Evolutionary conservation across 2,888 invertebrate species (phyloP), one percentile per base, ranked within the genome.

Genomic region (Mechanitis mazaeus): DNA sequence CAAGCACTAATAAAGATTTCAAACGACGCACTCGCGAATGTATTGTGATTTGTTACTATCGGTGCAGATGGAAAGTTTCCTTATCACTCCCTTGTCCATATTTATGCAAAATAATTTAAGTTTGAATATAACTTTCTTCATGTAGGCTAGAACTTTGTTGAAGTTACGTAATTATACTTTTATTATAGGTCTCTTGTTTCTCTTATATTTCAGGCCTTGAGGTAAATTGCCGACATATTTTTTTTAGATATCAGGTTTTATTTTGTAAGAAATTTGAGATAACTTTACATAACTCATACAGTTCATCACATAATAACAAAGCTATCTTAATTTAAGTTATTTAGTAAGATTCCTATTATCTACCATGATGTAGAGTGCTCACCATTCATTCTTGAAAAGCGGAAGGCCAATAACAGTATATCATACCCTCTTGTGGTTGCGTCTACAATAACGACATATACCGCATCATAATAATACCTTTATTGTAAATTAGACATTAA

Each of bases 391-490:
- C 64, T 65, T 61, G 69, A 70, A 68, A 67, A 68, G 64, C 64
- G 66, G 68, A 70, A 66, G 68, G 68, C 69, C 69, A 69, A 70
- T 72, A 72, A 72, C 71, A 72, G 60, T 72, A 72, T 69, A 72
- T 72, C 72, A 70, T 68, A 69, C 68, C 69, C 68, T 63, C 69
- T 68, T 68, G 70, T 68, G 71, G 71, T 69, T 64, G 53, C 33
- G 61, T 61, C 65, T 68, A 64, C 58, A 47, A 62, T 64, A 70
- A 68, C 74, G 59, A 66, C 56, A 47, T 45, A 64, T 58, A 53
- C n/a, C 58, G 47, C 57, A 60, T 57, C 57, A 59, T 60, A 55
- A 7, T 12, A 60, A 59, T 31, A 12, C 1, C 3, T 9, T 28
- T 35, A 56, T 9, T 38, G 33, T 5, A 64, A 42, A 61, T 54